Conservation (phyloP, 2,888 invertebrate genomes). For the Dynastes hyllus region DNA sequence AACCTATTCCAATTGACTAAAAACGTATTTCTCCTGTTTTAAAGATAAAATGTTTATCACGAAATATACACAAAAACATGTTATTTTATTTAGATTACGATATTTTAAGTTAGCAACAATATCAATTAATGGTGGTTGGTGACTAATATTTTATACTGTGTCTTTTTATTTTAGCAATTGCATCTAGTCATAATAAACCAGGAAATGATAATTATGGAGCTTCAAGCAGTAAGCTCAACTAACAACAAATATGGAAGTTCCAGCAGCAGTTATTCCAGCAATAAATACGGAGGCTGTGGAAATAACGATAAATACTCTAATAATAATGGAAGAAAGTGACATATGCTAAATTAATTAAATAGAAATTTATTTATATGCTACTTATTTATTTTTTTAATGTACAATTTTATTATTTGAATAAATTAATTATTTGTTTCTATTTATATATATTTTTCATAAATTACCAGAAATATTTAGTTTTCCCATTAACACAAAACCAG, state of each 20-base stretch:
- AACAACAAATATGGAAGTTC: slow-evolving; percentile 7
- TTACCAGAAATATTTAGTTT: no score
- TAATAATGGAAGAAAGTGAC: slow-evolving; percentile 10
- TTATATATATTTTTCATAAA: no score
- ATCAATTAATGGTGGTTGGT: background rate
- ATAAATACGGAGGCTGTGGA: slow-evolving; percentile 22
- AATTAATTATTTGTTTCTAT: no score
- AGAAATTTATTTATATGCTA: background rate
- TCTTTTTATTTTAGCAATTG: slow-evolving; percentile 2
- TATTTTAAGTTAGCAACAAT: background rate
- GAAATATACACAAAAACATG: no score
- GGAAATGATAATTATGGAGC: background rate
- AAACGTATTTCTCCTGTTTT: no score
- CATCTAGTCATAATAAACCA: background rate
- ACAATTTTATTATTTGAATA: background rate
- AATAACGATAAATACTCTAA: slow-evolving; percentile 24
- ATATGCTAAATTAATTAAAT: background rate
- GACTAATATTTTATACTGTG: background rate
- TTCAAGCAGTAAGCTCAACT: background rate
- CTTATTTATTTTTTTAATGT: slow-evolving; percentile 21
- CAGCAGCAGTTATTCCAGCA: background rate
- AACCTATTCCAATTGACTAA: no score
- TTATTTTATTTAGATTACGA: no score
- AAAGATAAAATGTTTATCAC: no score
- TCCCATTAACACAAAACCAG: no score